Evolutionary conservation across 1,140 invertebrate species (phyloP).

Genomic region (Littorina saxatilis): DNA sequence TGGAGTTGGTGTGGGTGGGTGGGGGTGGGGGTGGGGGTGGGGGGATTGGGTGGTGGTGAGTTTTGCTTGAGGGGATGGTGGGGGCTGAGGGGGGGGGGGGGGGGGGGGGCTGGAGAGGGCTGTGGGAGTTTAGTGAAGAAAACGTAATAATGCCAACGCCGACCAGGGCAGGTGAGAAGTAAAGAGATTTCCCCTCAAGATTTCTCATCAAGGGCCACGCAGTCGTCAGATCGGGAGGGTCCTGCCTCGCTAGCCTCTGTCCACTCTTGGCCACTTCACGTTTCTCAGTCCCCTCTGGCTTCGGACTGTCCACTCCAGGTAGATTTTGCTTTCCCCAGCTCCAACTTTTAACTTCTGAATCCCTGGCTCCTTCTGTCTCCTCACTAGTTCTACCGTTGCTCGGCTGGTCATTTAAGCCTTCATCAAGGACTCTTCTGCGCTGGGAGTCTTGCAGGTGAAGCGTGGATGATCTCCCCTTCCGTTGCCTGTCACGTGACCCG

Average conservation of each 20-base stretch:
- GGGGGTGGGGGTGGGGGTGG: background rate
- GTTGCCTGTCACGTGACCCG: background rate
- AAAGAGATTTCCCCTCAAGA: background rate
- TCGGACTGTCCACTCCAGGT: background rate
- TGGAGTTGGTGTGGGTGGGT: background rate
- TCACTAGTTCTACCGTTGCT: no score
- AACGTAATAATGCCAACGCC: no score
- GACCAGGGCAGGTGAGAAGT: background rate
- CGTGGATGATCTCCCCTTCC: conserved; percentile 8
- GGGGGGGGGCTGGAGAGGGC: background rate
- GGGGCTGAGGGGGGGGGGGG: background rate
- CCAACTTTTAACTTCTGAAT: background rate
- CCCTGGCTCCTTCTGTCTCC: background rate
- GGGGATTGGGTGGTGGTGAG: background rate
- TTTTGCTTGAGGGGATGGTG: no score
- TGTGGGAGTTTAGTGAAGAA: no score
- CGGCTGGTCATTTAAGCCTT: no score
- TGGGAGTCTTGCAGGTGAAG: background rate
- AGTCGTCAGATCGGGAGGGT: no score
- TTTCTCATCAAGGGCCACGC: background rate
- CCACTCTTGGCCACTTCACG: background rate
- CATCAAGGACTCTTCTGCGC: background rate
- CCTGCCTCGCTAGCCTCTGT: no score
- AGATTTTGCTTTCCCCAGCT: background rate
- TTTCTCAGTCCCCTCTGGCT: background rate